phyloP scores from a whole-genome alignment of 2,797 vertebrate species.

The Valencia hispanica region DNA sequence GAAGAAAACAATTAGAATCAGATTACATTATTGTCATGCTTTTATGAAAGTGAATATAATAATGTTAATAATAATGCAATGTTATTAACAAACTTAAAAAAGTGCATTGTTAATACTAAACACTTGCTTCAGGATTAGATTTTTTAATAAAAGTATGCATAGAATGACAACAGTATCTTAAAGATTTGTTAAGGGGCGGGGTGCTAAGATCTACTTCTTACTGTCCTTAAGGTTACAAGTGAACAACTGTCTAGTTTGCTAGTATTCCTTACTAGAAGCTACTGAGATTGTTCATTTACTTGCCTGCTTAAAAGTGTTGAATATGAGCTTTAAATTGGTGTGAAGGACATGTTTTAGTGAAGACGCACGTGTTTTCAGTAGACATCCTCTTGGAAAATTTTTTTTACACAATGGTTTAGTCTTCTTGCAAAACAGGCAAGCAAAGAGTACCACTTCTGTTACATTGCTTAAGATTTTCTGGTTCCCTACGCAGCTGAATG shows the following conservation, averaged over 20 bases:
- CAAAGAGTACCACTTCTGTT: conserved; percentile 19
- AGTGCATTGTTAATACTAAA: neutral
- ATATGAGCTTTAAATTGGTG: conserved; percentile 41
- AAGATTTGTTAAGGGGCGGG: neutral
- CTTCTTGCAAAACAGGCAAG: neutral
- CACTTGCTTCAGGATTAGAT: no score
- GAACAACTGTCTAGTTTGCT: conserved; percentile 9
- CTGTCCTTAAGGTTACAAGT: conserved; percentile 7
- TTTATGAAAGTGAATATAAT: no score
- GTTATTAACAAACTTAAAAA: neutral
- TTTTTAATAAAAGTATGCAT: no score
- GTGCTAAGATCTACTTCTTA: conserved; percentile 3
- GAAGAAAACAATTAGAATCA: no score
- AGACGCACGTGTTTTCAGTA: conserved; percentile 34
- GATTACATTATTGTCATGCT: no score
- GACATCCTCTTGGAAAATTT: conserved; percentile 13
- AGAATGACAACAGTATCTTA: no score
- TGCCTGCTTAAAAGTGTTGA: conserved; percentile 52
- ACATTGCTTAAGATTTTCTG: conserved; percentile 7
- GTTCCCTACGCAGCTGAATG: conserved; percentile 13
- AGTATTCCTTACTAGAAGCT: conserved; percentile 12
- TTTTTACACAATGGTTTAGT: conserved; percentile 6
- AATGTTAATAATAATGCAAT: no score
- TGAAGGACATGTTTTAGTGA: conserved; percentile 45
- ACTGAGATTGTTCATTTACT: conserved; percentile 34